Evolutionary conservation across 1,140 invertebrate genomes (phyloP), one percentile per base, ranked within the genome.

Genomic region (Drosophila novamexicana): DNA sequence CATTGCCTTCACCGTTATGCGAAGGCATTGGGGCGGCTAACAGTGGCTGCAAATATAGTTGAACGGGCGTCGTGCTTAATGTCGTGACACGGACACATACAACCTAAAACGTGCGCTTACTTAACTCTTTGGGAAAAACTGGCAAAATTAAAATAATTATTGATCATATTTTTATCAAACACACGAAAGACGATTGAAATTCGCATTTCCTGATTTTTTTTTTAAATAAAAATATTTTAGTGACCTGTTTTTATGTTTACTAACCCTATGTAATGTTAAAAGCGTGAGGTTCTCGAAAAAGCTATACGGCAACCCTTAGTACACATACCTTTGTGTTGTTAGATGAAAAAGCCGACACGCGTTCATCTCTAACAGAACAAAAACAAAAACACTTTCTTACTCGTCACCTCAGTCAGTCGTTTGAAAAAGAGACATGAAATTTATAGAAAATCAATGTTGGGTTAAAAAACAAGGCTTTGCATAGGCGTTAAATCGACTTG

Each of bases 1-100:
- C 37, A 59, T 54, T 73, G 58, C 76, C 77, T 79, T 79, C 76
- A 63, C 69, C 77, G 63, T 59, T 79, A 58, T 72, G 32, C 32
- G 57, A 45, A 47, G 44, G 32, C 42, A 36, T 18, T 59, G 57
- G 52, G 32, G n/a, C 14, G 8, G 52, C 34, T 37, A 10, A 16
- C 34, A 54, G 52, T 37, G 65, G 59, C 74, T 65, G 65, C 37
- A 75, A 75, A 59, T 49, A 44, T 56, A 56, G 61, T n/a, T 36
- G 47, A 32, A 18, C 18, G n/a, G 4, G 2, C 4, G 14, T 29
- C 47, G 47, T 49, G 47, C 12, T 6, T 29, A 1, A 45, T 4
- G 16, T 45, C 42, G 42, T 45, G 2, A 16, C 42, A 45, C 42
- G 42, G 18, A 18, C 14, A 29, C 22, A 29, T 36, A 14, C 1